phyloP scores from a whole-genome alignment of 2,888 invertebrate genomes.

The Tetragonisca angustula region DNA sequence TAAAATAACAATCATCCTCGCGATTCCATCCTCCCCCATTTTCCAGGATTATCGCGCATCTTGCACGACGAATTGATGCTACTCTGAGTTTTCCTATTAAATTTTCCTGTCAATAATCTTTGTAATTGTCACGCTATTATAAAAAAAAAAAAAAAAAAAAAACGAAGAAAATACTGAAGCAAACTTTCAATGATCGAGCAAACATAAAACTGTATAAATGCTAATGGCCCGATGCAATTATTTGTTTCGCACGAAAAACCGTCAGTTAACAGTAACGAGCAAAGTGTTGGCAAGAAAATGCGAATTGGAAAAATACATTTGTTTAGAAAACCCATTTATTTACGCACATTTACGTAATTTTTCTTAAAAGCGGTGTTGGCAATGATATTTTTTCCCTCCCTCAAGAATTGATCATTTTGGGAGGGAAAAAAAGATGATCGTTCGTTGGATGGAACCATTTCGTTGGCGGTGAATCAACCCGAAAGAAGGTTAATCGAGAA shows the following conservation, averaged over 20 bases:
- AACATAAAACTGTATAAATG: neutral
- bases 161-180: no score
- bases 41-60: constrained; percentile 29
- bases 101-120: constrained; percentile 11
- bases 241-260: no score
- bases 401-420: neutral
- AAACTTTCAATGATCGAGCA: no score
- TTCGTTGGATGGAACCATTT: neutral
- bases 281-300: no score
- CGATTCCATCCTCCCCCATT: neutral
- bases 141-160: neutral
- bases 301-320: no score
- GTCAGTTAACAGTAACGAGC: no score
- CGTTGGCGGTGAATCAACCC: constrained; percentile 21
- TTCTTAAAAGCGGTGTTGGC: neutral
- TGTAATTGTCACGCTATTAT: neutral
- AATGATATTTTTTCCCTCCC: no score
- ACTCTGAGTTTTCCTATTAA: constrained; percentile 1
- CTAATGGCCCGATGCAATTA: neutral
- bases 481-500: neutral
- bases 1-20: neutral
- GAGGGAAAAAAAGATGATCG: no score
- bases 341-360: neutral
- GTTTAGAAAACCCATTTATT: no score
- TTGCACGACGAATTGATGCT: constrained; percentile 12